Percentiles rank a stretch among this genome's conserved stretches.
phyloP scores from a whole-genome alignment of 1,140 invertebrate species.

The Maniola jurtina region DNA sequence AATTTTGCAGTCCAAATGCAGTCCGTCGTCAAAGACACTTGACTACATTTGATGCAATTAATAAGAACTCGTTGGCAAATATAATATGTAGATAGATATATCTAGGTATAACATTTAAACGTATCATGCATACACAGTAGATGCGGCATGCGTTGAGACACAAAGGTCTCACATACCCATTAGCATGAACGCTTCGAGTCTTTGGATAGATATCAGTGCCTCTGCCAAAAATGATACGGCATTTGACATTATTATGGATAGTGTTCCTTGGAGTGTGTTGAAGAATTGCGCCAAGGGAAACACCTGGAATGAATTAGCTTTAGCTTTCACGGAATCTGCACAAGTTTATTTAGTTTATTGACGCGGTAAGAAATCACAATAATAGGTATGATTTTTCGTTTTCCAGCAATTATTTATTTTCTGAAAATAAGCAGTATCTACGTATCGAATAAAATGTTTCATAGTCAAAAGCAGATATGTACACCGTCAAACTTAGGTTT shows the following conservation, averaged over 20 bases:
- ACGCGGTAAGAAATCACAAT: neutral
- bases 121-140: slow-evolving; percentile 38
- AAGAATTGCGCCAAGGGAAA: slow-evolving; percentile 78
- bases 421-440: neutral
- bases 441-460: neutral
- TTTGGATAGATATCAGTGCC: slow-evolving; percentile 83
- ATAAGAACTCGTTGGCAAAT: slow-evolving; percentile 43
- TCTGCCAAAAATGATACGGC: slow-evolving; percentile 85
- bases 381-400: neutral
- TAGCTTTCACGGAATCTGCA: slow-evolving; percentile 18
- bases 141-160: slow-evolving; percentile 36
- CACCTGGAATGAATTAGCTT: slow-evolving; percentile 56
- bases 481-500: too few relatives aligned
- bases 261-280: slow-evolving; percentile 75
- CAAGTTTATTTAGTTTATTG: neutral
- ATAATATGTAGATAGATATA: too few relatives aligned
- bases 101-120: slow-evolving; percentile 20
- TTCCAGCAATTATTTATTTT: neutral
- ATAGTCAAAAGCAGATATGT: neutral
- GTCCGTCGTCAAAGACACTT: too few relatives aligned
- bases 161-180: slow-evolving; percentile 80
- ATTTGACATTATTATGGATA: slow-evolving; percentile 87
- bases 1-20: too few relatives aligned
- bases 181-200: slow-evolving; percentile 83
- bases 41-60: slow-evolving; percentile 22